phyloP scores from a whole-genome alignment of 2,888 invertebrate genomes.

The Coelopa pilipes region DNA sequence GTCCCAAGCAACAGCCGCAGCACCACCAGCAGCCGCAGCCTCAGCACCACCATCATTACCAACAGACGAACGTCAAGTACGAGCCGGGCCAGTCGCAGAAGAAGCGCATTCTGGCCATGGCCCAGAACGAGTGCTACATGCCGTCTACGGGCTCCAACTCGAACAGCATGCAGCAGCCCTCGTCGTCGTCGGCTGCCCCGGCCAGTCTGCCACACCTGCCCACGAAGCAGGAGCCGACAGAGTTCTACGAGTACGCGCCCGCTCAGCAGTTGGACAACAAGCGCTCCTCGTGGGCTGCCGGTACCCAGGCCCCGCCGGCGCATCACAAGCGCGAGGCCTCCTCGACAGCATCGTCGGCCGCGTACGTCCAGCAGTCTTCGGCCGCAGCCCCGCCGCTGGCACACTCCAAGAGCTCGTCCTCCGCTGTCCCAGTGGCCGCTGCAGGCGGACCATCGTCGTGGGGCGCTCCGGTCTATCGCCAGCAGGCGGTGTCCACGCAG shows the following conservation, averaged over 20 bases:
- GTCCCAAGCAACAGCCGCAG: conserved; percentile 50
- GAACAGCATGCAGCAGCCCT: conserved; percentile 41
- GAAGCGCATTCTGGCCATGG: conserved; percentile 88
- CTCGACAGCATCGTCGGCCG: conserved; percentile 56
- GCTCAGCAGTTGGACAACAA: conserved; percentile 58
- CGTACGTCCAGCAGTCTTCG: conserved; percentile 51
- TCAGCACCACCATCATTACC: conserved; percentile 48
- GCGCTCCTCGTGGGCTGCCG: conserved; percentile 66
- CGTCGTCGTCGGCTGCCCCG: conserved; percentile 41
- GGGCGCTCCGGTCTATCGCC: conserved; percentile 66
- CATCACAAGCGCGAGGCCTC: conserved; percentile 66
- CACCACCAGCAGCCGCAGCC: conserved; percentile 46
- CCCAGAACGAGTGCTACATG: conserved; percentile 79
- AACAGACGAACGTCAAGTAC: conserved; percentile 63
- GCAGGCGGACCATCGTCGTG: conserved; percentile 63
- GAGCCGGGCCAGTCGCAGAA: conserved; percentile 82
- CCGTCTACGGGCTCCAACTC: conserved; percentile 67
- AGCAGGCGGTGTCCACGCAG: conserved; percentile 46
- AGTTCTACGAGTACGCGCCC: conserved; percentile 64
- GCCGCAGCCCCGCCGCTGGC: conserved; percentile 65
- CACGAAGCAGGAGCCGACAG: conserved; percentile 66
- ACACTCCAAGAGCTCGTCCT: conserved; percentile 65
- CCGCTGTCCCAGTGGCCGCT: conserved; percentile 55
- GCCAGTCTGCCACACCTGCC: conserved; percentile 64
- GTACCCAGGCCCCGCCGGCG: conserved; percentile 64